Percentiles rank a stretch among this genome's conserved stretches.
Evolutionary conservation across 2,888 invertebrate species (phyloP).

Genomic region (Mesoligia furuncula): DNA sequence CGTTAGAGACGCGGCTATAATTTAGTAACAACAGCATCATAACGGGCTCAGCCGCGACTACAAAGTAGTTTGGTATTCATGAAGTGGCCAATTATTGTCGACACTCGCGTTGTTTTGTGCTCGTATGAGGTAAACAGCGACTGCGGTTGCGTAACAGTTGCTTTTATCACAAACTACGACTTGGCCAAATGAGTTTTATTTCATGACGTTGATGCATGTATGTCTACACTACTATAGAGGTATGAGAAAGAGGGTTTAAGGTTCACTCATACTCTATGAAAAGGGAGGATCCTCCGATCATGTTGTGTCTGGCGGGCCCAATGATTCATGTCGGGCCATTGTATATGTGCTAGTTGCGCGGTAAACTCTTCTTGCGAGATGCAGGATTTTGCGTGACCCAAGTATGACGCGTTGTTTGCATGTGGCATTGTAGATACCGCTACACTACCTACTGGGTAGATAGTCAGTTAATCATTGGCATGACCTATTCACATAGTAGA

Average conservation of each 20-base stretch:
- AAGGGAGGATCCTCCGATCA: too few relatives aligned
- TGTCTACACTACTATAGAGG: background rate
- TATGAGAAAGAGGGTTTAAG: too few relatives aligned
- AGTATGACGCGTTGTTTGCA: too few relatives aligned
- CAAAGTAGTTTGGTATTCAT: slow-evolving; percentile 69
- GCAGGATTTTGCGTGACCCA: too few relatives aligned
- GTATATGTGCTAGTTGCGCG: too few relatives aligned
- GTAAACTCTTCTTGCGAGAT: too few relatives aligned
- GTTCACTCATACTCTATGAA: too few relatives aligned
- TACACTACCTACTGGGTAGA: background rate
- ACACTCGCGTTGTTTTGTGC: slow-evolving; percentile 49
- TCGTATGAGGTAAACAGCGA: slow-evolving; percentile 25
- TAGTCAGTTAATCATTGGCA: background rate
- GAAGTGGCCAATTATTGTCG: slow-evolving; percentile 67
- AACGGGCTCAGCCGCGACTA: slow-evolving; percentile 46
- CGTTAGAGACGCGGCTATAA: slow-evolving; percentile 44
- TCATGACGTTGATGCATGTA: background rate
- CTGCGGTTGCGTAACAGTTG: slow-evolving; percentile 15
- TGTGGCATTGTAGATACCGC: too few relatives aligned
- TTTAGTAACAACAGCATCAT: slow-evolving; percentile 54
- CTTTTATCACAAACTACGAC: background rate
- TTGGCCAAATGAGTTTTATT: background rate
- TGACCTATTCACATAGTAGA: background rate
- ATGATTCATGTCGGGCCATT: too few relatives aligned
- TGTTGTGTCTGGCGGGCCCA: too few relatives aligned